Percentiles rank a stretch among this genome's conserved stretches.
Evolutionary conservation across 2,888 invertebrate species (phyloP).

Genomic region (Cheilosia urbana): DNA sequence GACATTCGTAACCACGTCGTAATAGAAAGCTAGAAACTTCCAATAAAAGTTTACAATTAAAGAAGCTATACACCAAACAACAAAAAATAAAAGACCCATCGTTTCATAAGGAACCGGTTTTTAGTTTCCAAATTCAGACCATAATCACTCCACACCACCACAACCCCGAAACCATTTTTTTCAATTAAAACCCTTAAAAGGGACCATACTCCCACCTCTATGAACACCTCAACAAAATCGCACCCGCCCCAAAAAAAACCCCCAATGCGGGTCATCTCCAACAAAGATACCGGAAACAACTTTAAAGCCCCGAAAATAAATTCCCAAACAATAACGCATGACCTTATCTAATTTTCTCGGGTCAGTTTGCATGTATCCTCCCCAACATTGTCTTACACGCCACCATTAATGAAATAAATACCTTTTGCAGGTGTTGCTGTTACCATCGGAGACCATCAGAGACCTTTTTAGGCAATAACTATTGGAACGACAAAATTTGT

Average conservation of each 20-base stretch:
- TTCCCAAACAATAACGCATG: constrained; percentile 17
- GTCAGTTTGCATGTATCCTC: constrained; percentile 47
- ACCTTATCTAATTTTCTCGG: constrained; percentile 49
- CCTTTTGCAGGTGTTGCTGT: constrained; percentile 12
- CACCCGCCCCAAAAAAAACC: constrained; percentile 15
- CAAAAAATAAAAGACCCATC: too few relatives aligned
- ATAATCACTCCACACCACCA: too few relatives aligned
- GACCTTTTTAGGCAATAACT: background rate
- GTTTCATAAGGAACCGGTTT: too few relatives aligned
- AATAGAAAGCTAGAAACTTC: too few relatives aligned
- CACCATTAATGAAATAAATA: constrained; percentile 38
- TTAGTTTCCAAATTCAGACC: too few relatives aligned
- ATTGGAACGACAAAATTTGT: background rate
- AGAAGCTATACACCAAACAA: too few relatives aligned
- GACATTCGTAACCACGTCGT: too few relatives aligned
- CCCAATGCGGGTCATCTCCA: background rate
- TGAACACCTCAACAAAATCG: constrained; percentile 28
- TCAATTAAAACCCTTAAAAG: background rate
- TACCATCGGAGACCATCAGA: background rate
- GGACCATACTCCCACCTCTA: background rate
- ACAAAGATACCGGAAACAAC: constrained; percentile 3
- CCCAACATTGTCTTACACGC: constrained; percentile 40
- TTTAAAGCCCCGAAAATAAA: background rate
- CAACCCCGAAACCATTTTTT: background rate
- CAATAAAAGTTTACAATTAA: too few relatives aligned